A percentile compares a stretch with the other conserved stretches of the same genome.
These are phyloP conservation scores for Bombus terrestris DNA, from an alignment of 1,140 invertebrate genomes.

Conservation along the genomic window DNA sequence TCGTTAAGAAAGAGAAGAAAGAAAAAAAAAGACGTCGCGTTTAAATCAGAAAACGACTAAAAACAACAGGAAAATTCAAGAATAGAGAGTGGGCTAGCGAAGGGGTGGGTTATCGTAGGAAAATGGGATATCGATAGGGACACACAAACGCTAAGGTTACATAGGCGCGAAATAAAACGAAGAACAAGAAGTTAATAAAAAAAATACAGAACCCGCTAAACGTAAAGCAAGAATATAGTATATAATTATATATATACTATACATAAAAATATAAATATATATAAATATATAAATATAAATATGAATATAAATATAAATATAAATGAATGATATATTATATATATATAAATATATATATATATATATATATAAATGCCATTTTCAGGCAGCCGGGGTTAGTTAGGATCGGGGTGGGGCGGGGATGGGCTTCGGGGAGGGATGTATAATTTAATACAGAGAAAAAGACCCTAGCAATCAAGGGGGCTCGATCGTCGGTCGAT, in stretches of 20 bases:
- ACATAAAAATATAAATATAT: conserved; percentile 55
- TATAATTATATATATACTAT: conserved; percentile 56
- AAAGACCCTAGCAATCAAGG: conserved; percentile 28
- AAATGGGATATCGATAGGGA: conserved; percentile 19
- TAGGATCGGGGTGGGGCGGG: conserved; percentile 40
- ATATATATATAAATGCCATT: conserved; percentile 66
- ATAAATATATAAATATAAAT: conserved; percentile 59
- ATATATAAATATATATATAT: conserved; percentile 67
- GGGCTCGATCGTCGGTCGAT: conserved; percentile 53
- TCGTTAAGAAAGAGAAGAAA: conserved; percentile 8
- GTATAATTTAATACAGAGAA: conserved; percentile 23
- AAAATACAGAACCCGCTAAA: conserved; percentile 43
- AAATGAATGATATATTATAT: conserved; percentile 72
- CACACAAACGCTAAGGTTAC: conserved; percentile 58
- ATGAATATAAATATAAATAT: conserved; percentile 55
- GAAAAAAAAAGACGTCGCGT: conserved; percentile 28
- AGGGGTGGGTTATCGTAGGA: background rate
- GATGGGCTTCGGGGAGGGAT: conserved; percentile 11
- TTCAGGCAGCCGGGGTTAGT: conserved; percentile 35
- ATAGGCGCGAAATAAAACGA: conserved; percentile 11
- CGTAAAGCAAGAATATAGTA: conserved; percentile 67
- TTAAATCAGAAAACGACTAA: background rate
- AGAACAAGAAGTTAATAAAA: background rate
- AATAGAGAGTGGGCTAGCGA: no score
- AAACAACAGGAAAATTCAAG: background rate